phyloP scores from a whole-genome alignment of 2,797 vertebrate species.

The Nasua narica region DNA sequence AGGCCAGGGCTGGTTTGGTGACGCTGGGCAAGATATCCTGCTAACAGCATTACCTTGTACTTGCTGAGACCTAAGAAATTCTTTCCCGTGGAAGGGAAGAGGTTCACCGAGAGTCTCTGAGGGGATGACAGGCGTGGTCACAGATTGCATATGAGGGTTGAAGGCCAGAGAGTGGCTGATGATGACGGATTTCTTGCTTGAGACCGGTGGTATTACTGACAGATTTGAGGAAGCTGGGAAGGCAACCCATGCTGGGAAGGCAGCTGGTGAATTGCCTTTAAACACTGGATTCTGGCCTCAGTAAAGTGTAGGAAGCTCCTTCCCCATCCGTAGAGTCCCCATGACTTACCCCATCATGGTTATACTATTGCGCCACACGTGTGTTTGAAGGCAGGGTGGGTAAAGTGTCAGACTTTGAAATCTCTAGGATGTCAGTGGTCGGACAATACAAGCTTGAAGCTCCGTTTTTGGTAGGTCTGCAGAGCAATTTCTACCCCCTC shows the following conservation, averaged over 20 bases:
- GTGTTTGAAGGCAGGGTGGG: not conserved
- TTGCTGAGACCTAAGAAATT: not conserved
- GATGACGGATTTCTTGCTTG: constrained; percentile 52
- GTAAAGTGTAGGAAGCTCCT: not conserved
- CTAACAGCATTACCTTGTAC: not conserved
- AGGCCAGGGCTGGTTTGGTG: not conserved
- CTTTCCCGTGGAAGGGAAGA: not conserved
- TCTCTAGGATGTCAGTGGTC: constrained; percentile 5
- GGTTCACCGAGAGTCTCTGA: not conserved
- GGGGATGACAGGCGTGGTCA: constrained; percentile 33
- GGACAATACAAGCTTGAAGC: not conserved
- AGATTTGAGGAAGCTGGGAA: constrained; percentile 44
- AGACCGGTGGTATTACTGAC: constrained; percentile 39
- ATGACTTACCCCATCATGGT: not conserved
- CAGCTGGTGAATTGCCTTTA: constrained; percentile 32
- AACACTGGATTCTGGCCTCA: not conserved
- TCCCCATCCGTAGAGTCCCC: not conserved
- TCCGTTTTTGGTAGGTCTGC: not conserved
- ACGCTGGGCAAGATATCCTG: not conserved
- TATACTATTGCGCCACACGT: not conserved
- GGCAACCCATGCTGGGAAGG: constrained; percentile 43
- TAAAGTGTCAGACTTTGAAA: not conserved
- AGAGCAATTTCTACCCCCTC: not conserved
- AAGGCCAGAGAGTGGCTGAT: not conserved
- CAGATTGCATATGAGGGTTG: not conserved